Percentiles rank a stretch among this genome's conserved stretches.
phyloP scores from a whole-genome alignment of 2,888 invertebrate genomes.

The Lysandra bellargus region DNA sequence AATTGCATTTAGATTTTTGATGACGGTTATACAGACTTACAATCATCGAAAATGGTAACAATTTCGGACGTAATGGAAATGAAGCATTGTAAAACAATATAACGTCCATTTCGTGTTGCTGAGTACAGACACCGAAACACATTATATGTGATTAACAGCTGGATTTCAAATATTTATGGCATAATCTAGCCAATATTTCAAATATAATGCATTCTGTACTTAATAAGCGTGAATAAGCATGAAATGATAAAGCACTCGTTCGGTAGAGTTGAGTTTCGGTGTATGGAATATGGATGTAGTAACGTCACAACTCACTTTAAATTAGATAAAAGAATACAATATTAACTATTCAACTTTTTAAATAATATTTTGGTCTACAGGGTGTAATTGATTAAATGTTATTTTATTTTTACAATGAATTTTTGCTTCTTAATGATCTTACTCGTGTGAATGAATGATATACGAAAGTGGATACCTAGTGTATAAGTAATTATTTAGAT shows the following conservation, averaged over 20 bases:
- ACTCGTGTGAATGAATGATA: background rate
- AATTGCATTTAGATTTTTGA: too few relatives aligned
- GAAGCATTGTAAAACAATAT: slow-evolving; percentile 15
- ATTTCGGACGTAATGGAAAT: background rate
- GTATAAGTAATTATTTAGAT: background rate
- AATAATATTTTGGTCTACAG: too few relatives aligned
- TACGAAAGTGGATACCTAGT: background rate
- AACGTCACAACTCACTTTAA: background rate
- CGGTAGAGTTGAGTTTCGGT: background rate
- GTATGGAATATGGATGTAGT: background rate
- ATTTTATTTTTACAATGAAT: too few relatives aligned
- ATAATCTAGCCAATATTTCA: slow-evolving; percentile 31
- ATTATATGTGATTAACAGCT: slow-evolving; percentile 26
- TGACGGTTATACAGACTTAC: background rate
- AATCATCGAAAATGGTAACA: background rate
- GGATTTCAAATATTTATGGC: slow-evolving; percentile 23
- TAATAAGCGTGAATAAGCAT: slow-evolving; percentile 7
- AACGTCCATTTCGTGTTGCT: background rate
- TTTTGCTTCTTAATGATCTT: background rate
- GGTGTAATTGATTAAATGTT: too few relatives aligned
- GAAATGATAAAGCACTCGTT: background rate
- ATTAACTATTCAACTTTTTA: too few relatives aligned
- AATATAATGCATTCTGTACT: slow-evolving; percentile 16
- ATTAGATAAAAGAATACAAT: too few relatives aligned
- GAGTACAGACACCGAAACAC: slow-evolving; percentile 7